Evolutionary conservation across 2,888 invertebrate genomes (phyloP).

Genomic region (Drosophila kanekoi): DNA sequence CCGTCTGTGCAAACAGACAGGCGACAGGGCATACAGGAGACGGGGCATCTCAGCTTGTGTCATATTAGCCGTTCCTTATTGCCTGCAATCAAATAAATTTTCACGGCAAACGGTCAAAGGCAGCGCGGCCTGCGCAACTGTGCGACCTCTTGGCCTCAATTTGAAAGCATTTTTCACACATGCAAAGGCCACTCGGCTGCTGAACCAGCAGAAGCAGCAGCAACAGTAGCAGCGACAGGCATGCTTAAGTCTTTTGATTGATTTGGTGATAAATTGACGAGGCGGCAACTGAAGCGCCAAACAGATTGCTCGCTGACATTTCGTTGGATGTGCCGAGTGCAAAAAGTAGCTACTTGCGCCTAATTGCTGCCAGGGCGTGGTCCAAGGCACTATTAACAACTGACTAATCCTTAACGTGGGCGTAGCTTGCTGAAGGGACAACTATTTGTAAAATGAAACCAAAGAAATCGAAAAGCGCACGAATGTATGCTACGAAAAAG

Average conservation of each 20-base stretch:
- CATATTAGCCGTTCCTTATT: conserved; percentile 78
- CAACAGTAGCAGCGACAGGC: conserved; percentile 16
- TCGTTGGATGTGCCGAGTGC: conserved; percentile 44
- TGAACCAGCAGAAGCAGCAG: conserved; percentile 12
- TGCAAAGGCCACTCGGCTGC: conserved; percentile 38
- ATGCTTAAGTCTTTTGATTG: conserved; percentile 71
- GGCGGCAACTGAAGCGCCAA: conserved; percentile 66
- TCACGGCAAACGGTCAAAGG: conserved; percentile 75
- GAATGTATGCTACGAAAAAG: conserved; percentile 3
- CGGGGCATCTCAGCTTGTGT: conserved; percentile 60
- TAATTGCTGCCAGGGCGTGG: conserved; percentile 56
- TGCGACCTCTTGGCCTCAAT: conserved; percentile 57
- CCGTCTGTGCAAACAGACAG: conserved; percentile 48
- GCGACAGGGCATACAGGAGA: conserved; percentile 28
- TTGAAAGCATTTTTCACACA: conserved; percentile 66
- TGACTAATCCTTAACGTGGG: conserved; percentile 25
- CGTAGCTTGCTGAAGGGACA: not conserved
- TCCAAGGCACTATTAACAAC: conserved; percentile 33
- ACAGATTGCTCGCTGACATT: conserved; percentile 67
- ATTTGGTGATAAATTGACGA: conserved; percentile 78
- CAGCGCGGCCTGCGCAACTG: conserved; percentile 9
- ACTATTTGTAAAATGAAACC: not conserved
- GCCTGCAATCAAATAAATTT: conserved; percentile 79
- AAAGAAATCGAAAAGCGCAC: not conserved
- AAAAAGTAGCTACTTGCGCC: conserved; percentile 31